phyloP scores from a whole-genome alignment of 1,140 invertebrate genomes.

The Caenorhabditis remanei region DNA sequence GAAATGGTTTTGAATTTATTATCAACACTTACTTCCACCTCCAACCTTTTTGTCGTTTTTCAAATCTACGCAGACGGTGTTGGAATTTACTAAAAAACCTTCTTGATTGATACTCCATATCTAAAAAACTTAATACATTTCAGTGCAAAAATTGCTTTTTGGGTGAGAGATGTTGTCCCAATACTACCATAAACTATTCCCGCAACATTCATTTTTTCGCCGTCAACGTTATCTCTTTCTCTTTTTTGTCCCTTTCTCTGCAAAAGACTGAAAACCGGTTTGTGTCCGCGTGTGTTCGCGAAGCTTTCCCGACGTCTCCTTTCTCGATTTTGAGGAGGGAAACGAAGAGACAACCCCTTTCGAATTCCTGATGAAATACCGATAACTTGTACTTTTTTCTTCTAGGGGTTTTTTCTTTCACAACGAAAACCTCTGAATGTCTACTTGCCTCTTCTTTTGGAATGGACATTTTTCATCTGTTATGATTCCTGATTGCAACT shows the following conservation, averaged over 20 bases:
- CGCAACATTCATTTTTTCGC: not conserved
- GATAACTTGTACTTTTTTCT: constrained; percentile 37
- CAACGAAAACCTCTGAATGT: not conserved
- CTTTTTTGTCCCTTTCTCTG: not conserved
- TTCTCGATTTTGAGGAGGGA: not conserved
- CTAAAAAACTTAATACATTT: too few species aligned
- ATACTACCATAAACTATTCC: not conserved
- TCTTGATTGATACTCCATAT: too few species aligned
- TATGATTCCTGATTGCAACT: not conserved
- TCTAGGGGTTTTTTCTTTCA: not conserved
- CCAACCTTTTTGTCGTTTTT: too few species aligned
- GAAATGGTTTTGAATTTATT: too few species aligned
- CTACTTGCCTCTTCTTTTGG: not conserved
- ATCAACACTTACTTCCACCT: too few species aligned
- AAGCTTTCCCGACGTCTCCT: not conserved
- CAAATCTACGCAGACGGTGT: too few species aligned
- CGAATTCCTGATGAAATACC: constrained; percentile 1
- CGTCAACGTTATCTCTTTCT: not conserved
- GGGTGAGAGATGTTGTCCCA: too few species aligned
- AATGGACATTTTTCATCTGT: constrained; percentile 3
- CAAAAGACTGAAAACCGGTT: constrained; percentile 41
- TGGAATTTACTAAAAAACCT: too few species aligned
- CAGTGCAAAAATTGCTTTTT: too few species aligned
- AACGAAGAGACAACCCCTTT: not conserved
- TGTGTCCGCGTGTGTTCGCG: not conserved